phyloP scores from a whole-genome alignment of 1,140 invertebrate species.

The Chironomus striatipennis region DNA sequence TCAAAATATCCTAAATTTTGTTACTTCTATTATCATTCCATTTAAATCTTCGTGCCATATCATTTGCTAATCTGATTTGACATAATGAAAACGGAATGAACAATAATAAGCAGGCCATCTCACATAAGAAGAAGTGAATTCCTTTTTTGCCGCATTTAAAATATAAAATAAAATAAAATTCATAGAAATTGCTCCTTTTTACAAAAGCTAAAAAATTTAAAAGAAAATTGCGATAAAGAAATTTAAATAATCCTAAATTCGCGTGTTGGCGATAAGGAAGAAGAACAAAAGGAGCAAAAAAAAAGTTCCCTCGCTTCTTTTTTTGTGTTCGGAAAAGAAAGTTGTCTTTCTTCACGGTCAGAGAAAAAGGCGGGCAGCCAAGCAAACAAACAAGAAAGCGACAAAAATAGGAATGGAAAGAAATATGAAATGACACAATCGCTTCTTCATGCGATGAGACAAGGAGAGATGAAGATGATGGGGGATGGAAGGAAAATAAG shows the following conservation, averaged over 20 bases:
- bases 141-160: background rate
- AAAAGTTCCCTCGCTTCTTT: background rate
- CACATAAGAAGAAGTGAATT: background rate
- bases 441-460: too few species aligned
- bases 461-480: too few species aligned
- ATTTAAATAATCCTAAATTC: slow-evolving; percentile 15
- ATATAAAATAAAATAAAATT: too few species aligned
- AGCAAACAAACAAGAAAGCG: background rate
- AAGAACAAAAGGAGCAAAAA: background rate
- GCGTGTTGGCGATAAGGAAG: slow-evolving; percentile 1
- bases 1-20: too few species aligned
- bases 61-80: slow-evolving; percentile 8
- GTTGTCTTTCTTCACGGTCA: background rate
- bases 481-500: too few species aligned
- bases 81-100: slow-evolving; percentile 2
- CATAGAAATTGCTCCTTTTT: too few species aligned
- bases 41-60: too few species aligned
- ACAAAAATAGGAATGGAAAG: background rate
- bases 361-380: background rate
- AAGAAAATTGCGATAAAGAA: background rate
- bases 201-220: background rate
- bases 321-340: background rate
- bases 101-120: background rate
- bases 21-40: too few species aligned
- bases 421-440: background rate